Percentiles rank a stretch among this genome's conserved stretches.
Conservation (phyloP, 2,113 vertebrate genomes). For the human (Homo sapiens) region DNA sequence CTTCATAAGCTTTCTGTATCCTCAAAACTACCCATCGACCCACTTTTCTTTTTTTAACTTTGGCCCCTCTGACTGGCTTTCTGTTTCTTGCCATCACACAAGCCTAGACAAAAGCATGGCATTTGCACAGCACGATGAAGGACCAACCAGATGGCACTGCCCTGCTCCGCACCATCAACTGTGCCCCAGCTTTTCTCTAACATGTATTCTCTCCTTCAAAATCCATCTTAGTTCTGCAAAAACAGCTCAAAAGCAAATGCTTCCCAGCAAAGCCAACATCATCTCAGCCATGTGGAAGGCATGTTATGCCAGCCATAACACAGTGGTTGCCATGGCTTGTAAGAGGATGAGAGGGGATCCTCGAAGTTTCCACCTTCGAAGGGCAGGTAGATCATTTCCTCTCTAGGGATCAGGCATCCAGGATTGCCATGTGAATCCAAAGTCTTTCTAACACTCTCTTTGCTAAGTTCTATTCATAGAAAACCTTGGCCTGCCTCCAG, state of each 20-base stretch:
- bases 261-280: neutral
- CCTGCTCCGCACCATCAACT: neutral
- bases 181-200: neutral
- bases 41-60: neutral
- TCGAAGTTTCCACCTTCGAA: neutral
- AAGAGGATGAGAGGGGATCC: slow-evolving; percentile 7
- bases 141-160: neutral
- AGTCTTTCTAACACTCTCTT: slow-evolving; percentile 60
- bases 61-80: neutral
- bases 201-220: neutral
- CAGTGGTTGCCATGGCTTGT: neutral
- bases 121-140: neutral
- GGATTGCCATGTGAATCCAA: slow-evolving; percentile 21
- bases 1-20: neutral
- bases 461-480: slow-evolving; percentile 82
- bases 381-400: slow-evolving; percentile 63
- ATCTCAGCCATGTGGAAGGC: no score
- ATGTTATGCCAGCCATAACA: neutral
- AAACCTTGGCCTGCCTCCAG: slow-evolving; percentile 80
- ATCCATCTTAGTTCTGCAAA: neutral
- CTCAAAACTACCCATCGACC: neutral
- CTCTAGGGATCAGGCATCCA: neutral
- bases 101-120: neutral
- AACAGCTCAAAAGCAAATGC: neutral
- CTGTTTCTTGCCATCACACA: neutral